These are phyloP conservation scores for Hyles lineata DNA, from an alignment of 2,888 invertebrate genomes.

Conservation along the genomic window DNA sequence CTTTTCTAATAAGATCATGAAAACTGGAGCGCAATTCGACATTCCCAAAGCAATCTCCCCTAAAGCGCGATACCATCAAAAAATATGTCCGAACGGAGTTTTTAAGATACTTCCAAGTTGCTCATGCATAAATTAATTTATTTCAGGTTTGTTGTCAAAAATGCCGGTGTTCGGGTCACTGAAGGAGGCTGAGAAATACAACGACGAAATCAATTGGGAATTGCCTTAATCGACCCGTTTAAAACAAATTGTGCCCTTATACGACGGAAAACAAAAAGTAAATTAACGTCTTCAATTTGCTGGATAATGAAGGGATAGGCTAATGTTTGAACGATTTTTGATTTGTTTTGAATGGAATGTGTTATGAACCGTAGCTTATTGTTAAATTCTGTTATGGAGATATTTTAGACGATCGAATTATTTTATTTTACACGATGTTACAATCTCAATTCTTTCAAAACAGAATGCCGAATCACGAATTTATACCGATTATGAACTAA, in stretches of 20 bases:
- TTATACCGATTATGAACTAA: too few species aligned
- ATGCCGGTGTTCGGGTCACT: constrained; percentile 73
- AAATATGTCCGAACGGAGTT: constrained; percentile 18
- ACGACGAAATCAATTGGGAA: constrained; percentile 88
- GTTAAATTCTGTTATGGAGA: background rate
- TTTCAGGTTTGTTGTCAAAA: constrained; percentile 80
- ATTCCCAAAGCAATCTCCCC: background rate
- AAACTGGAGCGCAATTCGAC: background rate
- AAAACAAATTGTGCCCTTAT: constrained; percentile 28
- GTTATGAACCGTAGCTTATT: background rate
- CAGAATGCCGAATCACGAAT: too few species aligned
- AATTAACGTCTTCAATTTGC: constrained; percentile 17
- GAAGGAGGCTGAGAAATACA: constrained; percentile 84
- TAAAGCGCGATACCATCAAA: constrained; percentile 24
- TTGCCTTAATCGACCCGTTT: constrained; percentile 71
- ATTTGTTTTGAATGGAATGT: background rate
- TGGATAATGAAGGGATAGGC: constrained; percentile 18
- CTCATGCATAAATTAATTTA: constrained; percentile 33
- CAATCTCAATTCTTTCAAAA: too few species aligned
- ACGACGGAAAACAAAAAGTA: constrained; percentile 23
- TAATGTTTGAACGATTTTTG: background rate
- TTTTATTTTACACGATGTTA: background rate
- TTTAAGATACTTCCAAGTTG: constrained; percentile 26
- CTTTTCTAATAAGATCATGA: constrained; percentile 7
- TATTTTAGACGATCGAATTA: background rate